phyloP scores from a whole-genome alignment of 2,888 invertebrate species.

The Xanthia togata region DNA sequence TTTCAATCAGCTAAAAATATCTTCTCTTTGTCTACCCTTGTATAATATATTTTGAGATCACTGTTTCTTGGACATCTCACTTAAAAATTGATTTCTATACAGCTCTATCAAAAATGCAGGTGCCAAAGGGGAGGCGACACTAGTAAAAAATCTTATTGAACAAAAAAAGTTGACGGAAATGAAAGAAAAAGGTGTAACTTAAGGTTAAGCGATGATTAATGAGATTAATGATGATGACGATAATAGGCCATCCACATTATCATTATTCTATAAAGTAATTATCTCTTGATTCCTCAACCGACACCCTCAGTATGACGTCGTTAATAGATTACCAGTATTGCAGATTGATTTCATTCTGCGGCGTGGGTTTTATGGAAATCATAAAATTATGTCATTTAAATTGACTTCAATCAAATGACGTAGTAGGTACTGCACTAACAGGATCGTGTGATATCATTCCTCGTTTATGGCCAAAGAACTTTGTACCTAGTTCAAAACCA shows the following conservation, averaged over 20 bases:
- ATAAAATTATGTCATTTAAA: slow-evolving; percentile 4
- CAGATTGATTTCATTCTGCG: slow-evolving; percentile 12
- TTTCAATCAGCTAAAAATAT: not conserved
- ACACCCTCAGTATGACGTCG: slow-evolving; percentile 14
- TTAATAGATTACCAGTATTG: slow-evolving; percentile 10
- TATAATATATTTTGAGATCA: not conserved
- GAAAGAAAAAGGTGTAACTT: not conserved
- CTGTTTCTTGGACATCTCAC: not conserved
- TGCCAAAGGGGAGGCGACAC: not conserved
- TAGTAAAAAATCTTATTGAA: not conserved
- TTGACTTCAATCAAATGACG: slow-evolving; percentile 16
- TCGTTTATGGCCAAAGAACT: not conserved
- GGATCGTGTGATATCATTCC: not conserved
- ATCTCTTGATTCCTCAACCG: slow-evolving; percentile 4
- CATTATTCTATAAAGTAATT: slow-evolving; percentile 17
- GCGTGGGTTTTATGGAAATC: slow-evolving; percentile 8
- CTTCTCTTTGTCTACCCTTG: no score
- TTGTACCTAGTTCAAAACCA: not conserved
- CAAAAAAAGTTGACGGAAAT: not conserved
- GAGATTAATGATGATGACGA: not conserved
- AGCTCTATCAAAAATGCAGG: not conserved
- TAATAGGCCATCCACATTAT: not conserved
- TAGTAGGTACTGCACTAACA: slow-evolving; percentile 1
- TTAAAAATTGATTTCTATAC: not conserved
- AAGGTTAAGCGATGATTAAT: slow-evolving; percentile 18